These are phyloP conservation scores for Danio albolineatus DNA, from an alignment of 2,797 vertebrate species.

Conservation along the genomic window DNA sequence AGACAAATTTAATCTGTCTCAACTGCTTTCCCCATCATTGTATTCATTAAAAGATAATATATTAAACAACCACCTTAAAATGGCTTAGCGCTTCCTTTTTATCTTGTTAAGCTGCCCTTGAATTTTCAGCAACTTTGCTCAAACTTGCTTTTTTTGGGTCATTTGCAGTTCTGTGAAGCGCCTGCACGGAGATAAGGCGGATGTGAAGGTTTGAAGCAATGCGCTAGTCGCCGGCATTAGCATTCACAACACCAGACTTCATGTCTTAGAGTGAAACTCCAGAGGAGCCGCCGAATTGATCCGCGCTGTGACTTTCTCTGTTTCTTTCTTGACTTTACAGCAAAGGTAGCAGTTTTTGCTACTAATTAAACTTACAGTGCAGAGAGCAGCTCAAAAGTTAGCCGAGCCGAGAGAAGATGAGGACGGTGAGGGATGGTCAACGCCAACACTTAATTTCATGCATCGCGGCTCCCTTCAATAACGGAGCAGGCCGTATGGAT, in stretches of 20 bases:
- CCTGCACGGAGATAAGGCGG: constrained; percentile 26
- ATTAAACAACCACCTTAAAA: constrained; percentile 32
- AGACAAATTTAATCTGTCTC: constrained; percentile 30
- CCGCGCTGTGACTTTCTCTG: constrained; percentile 35
- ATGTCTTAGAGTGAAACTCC: constrained; percentile 28
- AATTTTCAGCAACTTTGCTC: constrained; percentile 42
- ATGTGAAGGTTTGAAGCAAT: constrained; percentile 30
- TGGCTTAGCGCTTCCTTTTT: constrained; percentile 23
- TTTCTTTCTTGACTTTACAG: constrained; percentile 55
- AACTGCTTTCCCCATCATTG: constrained; percentile 21
- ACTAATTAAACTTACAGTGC: constrained; percentile 58
- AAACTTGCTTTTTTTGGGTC: constrained; percentile 35
- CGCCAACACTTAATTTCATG: constrained; percentile 61
- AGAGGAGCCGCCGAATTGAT: constrained; percentile 56
- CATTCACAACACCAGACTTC: constrained; percentile 49
- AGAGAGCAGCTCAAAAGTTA: constrained; percentile 23
- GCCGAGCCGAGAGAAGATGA: background rate
- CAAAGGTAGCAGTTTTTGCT: constrained; percentile 57
- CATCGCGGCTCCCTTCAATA: constrained; percentile 47
- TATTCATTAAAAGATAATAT: constrained; percentile 42
- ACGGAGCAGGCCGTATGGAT: constrained; percentile 41
- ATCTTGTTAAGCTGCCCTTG: constrained; percentile 45
- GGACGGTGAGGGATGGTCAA: constrained; percentile 34
- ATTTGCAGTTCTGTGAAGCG: constrained; percentile 32
- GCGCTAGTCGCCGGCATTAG: constrained; percentile 50